Evolutionary conservation across 2,888 invertebrate genomes (phyloP), one percentile per base, ranked within the genome.

Genomic region (Acanthosoma haemorrhoidale): DNA sequence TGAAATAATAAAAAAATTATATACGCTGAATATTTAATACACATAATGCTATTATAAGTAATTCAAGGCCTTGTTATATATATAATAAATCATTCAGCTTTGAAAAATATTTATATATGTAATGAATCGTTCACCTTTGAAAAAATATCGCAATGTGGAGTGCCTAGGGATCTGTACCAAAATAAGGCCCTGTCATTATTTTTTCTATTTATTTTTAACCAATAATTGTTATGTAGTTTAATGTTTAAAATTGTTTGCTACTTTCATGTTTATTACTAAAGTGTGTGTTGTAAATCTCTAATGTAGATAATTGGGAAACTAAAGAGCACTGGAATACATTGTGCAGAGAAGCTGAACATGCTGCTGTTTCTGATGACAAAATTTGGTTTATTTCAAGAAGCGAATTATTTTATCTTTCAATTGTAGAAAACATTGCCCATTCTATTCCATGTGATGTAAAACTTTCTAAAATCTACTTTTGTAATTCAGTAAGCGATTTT

Each of bases 381-480:
- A 71, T 78, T 74, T 79, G 82, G 81, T 71, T 82, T 78, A 80
- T 83, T 67, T 77, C 78, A n/a, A 76, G 76, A 68, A 78, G 78
- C 8, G 68, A 74, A 13, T 58, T 79, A 13, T 75, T 74, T 63
- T 43, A 6, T 67, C 18, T 64, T 4, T 25, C 34, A 34, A 29
- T 51, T 15, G 5, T 21, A 34, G 38, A 41, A 13, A 39, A 39
- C 13, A 32, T 15, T 34, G 29, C 29, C 38, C 38, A 32, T 13
- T 9, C 34, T 39, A 8, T 36, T 68, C 38, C 15, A 25, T 59
- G 36, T 59, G 29, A 68, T 8, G 16, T 3, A 21, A 16, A 31
- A 11, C 21, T 67, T 18, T 18, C 67, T 11, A 67, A 67, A 57
- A 25, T 67, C 16, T 51, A 67, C 15, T 13, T 31, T 4, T 67